These are phyloP conservation scores for Conops quadrifasciatus DNA, from an alignment of 2,888 invertebrate species.

Conservation along the genomic window DNA sequence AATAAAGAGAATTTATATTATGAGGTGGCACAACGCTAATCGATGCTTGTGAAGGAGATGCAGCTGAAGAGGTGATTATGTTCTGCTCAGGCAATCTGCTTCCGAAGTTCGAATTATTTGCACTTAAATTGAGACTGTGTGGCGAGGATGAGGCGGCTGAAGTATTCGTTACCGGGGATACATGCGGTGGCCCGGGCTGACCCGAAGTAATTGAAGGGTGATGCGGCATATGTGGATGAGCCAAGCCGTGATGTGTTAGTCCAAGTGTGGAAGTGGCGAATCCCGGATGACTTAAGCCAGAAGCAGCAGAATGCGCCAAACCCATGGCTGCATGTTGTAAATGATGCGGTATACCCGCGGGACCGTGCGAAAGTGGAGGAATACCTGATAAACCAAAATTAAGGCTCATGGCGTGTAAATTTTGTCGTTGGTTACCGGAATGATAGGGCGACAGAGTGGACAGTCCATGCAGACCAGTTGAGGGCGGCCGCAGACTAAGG, in stretches of 20 bases:
- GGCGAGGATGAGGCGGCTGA: slow-evolving; percentile 51
- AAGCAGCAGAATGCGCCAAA: slow-evolving; percentile 54
- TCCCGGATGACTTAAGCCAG: slow-evolving; percentile 58
- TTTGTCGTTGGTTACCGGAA: slow-evolving; percentile 62
- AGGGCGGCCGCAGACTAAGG: slow-evolving; percentile 59
- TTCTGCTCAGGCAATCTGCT: slow-evolving; percentile 47
- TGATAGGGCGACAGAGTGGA: slow-evolving; percentile 63
- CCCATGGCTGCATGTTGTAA: slow-evolving; percentile 60
- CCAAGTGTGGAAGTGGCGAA: slow-evolving; percentile 60
- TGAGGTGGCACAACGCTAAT: slow-evolving; percentile 50
- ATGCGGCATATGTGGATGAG: slow-evolving; percentile 61
- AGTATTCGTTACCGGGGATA: slow-evolving; percentile 40
- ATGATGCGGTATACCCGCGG: slow-evolving; percentile 60
- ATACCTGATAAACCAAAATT: slow-evolving; percentile 60
- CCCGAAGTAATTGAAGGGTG: slow-evolving; percentile 55
- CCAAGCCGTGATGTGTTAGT: slow-evolving; percentile 59
- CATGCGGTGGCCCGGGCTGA: slow-evolving; percentile 60
- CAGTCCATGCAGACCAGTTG: slow-evolving; percentile 58
- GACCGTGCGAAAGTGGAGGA: slow-evolving; percentile 56
- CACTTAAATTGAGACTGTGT: slow-evolving; percentile 55
- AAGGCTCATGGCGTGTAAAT: slow-evolving; percentile 60
- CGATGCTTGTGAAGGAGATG: slow-evolving; percentile 48
- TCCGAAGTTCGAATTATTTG: slow-evolving; percentile 44
- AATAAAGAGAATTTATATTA: slow-evolving; percentile 58
- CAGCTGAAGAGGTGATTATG: slow-evolving; percentile 49